Base-by-base conservation (phyloP, 2,888 invertebrate genomes). In the Drosophila engyochracea region DNA sequence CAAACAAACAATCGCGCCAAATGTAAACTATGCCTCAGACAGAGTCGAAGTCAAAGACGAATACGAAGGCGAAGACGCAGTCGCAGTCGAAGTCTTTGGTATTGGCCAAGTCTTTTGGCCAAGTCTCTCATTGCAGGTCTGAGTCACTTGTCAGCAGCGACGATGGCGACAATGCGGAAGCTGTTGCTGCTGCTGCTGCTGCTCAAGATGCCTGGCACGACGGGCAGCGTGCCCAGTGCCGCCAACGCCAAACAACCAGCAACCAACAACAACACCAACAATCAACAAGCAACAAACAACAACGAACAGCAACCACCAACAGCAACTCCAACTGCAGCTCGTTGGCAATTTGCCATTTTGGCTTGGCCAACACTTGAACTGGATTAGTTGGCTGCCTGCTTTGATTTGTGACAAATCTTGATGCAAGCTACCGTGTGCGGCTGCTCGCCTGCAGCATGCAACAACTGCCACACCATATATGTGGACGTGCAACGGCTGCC, bases 361-460 rank as follows among this genome's bases (percentile, higher is more conserved):
- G 83, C 76, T 68, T 73, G 81, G 72, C 73, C 78, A 79, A 72
- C 85, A 88, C 88, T 85, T 87, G 84, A 90, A 87, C 87, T 87
- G 90, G 90, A 87, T 87, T 87, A 90, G 87, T 87, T 88, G 83
- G 82, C 77, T 85, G 83, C 70, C 59, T 63, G 83, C 83, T 80
- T 87, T 85, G 90, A 87, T 90, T 87, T 88, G 89, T 90, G 90
- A 90, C 89, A 88, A 88, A 89, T 90, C 87, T 88, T 87, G 90
- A 89, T 82, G 88, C 78, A 55, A 79, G 85, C 85, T 89, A 80
- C 89, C 74, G 89, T 81, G 73, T 60, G 55, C 22, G 31, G 37
- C 28, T 57, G 70, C 69, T 70, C 51, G 75, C 76, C 78, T 79
- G 82, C 80, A 76, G 89, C 80, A 67, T 80, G 80, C 79, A 81